These are phyloP conservation scores for Lacerta agilis DNA, from an alignment of 2,797 vertebrate species.

Conservation along the genomic window DNA sequence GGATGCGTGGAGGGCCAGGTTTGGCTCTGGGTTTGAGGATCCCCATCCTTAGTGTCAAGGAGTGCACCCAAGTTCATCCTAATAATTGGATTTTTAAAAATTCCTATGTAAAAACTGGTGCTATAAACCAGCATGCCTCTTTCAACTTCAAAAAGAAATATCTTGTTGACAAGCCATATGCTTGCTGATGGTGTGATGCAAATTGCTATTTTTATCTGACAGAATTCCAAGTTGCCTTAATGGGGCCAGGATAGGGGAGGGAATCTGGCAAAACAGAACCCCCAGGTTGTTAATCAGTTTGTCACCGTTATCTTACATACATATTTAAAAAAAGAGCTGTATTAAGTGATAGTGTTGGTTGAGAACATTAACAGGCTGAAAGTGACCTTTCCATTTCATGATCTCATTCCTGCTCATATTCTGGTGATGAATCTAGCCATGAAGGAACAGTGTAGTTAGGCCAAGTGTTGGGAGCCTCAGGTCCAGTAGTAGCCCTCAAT, in stretches of 20 bases:
- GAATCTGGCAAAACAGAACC: accelerated
- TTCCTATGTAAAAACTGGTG: slow-evolving; percentile 42
- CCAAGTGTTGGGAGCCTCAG: too few species aligned
- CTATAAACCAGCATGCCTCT: slow-evolving; percentile 52
- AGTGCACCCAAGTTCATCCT: slow-evolving; percentile 42
- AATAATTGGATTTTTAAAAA: slow-evolving; percentile 29
- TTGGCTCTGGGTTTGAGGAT: too few species aligned
- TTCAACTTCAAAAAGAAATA: slow-evolving; percentile 35
- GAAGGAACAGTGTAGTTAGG: not conserved
- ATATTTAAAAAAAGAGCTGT: not conserved
- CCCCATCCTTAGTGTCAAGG: not conserved
- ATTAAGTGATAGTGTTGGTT: not conserved
- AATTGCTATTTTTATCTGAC: slow-evolving; percentile 41
- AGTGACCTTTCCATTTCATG: slow-evolving; percentile 39
- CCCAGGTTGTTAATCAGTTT: not conserved
- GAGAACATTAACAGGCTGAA: not conserved
- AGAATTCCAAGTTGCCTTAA: slow-evolving; percentile 4
- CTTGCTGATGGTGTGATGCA: slow-evolving; percentile 44
- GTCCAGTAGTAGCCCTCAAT: too few species aligned
- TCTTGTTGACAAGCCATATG: slow-evolving; percentile 52
- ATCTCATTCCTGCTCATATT: not conserved
- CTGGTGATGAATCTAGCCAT: not conserved
- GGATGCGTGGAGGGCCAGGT: too few species aligned
- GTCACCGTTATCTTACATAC: not conserved
- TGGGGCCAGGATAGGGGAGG: not conserved